Percentiles rank a stretch among this genome's conserved stretches.
Conservation (phyloP, 2,113 vertebrate species). For the Numenius arquata region DNA sequence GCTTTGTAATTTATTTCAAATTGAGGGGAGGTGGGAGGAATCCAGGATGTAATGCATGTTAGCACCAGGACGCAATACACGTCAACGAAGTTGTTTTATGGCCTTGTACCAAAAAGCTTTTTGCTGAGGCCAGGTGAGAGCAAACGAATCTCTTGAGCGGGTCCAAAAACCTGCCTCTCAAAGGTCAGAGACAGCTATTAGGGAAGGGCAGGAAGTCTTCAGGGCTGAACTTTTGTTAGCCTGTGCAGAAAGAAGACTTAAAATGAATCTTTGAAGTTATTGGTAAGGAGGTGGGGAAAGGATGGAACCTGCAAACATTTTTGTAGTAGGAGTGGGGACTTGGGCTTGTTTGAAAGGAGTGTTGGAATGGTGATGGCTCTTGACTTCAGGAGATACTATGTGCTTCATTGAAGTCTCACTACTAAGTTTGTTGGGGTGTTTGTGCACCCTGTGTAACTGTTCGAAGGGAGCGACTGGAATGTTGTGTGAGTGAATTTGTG, state of each 20-base stretch:
- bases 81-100: background rate
- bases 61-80: fast-evolving
- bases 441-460: too few species aligned
- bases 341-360: background rate
- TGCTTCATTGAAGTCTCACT: too few species aligned
- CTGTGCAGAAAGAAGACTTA: background rate
- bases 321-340: background rate
- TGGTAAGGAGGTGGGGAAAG: too few species aligned
- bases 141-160: background rate
- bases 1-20: background rate
- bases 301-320: background rate
- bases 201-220: background rate
- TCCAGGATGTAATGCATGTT: background rate
- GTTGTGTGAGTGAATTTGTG: background rate
- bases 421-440: fast-evolving
- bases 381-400: fast-evolving
- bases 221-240: background rate
- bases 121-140: background rate
- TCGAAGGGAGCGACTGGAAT: fast-evolving
- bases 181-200: fast-evolving
- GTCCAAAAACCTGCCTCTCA: background rate
- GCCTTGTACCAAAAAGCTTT: background rate
- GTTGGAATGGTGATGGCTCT: background rate
- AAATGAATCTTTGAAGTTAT: background rate
- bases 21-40: background rate